Evolutionary conservation across 2,113 vertebrate genomes (phyloP).

Genomic region (Leuciscus idus): DNA sequence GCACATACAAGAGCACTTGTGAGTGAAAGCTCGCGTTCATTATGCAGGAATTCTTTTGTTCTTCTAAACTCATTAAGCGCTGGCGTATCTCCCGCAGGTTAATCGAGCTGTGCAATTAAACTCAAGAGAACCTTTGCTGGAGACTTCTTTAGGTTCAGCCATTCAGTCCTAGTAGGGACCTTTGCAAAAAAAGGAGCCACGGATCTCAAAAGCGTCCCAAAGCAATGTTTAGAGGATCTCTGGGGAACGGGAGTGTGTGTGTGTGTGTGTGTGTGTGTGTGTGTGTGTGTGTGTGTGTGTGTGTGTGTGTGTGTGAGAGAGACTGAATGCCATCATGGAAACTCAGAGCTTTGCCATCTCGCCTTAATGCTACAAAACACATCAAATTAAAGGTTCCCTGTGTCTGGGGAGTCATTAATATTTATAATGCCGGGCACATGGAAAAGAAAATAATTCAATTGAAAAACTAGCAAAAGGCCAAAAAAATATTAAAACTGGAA

Average conservation of each 20-base stretch:
- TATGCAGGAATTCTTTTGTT: slow-evolving; percentile 63
- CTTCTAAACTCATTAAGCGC: slow-evolving; percentile 68
- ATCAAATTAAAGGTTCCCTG: slow-evolving; percentile 41
- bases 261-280: neutral
- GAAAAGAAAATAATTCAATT: slow-evolving; percentile 47
- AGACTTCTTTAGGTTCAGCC: slow-evolving; percentile 10
- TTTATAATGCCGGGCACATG: slow-evolving; percentile 53
- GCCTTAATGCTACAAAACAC: slow-evolving; percentile 43
- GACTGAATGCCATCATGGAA: slow-evolving; percentile 25
- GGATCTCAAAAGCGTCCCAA: slow-evolving; percentile 79
- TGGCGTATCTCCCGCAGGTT: slow-evolving; percentile 67
- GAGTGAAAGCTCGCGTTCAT: slow-evolving; percentile 47
- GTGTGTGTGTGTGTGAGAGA: slow-evolving; percentile 44
- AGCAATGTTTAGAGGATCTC: slow-evolving; percentile 69
- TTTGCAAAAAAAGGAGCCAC: slow-evolving; percentile 72
- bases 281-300: slow-evolving; percentile 12
- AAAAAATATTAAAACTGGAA: neutral
- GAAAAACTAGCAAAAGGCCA: slow-evolving; percentile 51
- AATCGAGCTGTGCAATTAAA: slow-evolving; percentile 78
- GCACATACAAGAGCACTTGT: slow-evolving; percentile 52
- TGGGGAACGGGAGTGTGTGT: slow-evolving; percentile 45
- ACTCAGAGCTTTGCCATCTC: neutral
- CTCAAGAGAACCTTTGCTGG: slow-evolving; percentile 67
- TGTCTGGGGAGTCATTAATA: slow-evolving; percentile 43
- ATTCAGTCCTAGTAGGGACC: slow-evolving; percentile 50